These are phyloP conservation scores for Prosopocoilus inquinatus DNA, from an alignment of 2,888 invertebrate species.

Conservation along the genomic window DNA sequence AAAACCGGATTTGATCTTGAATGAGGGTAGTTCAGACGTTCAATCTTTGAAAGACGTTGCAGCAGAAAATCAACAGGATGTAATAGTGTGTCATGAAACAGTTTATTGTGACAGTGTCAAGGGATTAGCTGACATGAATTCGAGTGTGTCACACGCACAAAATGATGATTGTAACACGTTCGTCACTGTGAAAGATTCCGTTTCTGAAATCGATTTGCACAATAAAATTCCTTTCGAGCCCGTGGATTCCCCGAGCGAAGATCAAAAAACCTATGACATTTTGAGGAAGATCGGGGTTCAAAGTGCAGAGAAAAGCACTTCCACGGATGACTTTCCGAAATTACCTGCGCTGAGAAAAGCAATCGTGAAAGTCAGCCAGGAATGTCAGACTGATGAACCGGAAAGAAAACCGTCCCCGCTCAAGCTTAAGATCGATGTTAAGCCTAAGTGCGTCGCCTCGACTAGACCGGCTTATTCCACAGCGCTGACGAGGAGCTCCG, in stretches of 20 bases:
- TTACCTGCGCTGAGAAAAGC: slow-evolving; percentile 37
- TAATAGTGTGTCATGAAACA: no score
- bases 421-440: slow-evolving; percentile 16
- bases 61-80: no score
- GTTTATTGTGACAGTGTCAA: no score
- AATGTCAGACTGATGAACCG: slow-evolving; percentile 46
- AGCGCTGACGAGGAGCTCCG: slow-evolving; percentile 48
- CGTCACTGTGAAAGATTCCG: no score
- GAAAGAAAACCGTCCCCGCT: slow-evolving; percentile 33
- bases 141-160: no score
- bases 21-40: not conserved
- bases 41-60: no score
- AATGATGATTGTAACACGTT: no score
- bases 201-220: no score
- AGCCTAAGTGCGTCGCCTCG: slow-evolving; percentile 20
- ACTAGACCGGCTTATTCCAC: slow-evolving; percentile 46
- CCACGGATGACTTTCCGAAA: slow-evolving; percentile 46
- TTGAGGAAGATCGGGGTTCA: slow-evolving; percentile 45
- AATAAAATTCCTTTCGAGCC: not conserved
- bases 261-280: slow-evolving; percentile 49
- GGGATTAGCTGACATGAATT: no score
- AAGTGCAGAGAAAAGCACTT: slow-evolving; percentile 48
- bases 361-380: slow-evolving; percentile 44
- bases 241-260: slow-evolving; percentile 48
- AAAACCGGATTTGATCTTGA: not conserved